Evolutionary conservation across 2,888 invertebrate species (phyloP), one percentile per base, ranked within the genome.

Genomic region (Leptarthrus brevirostris): DNA sequence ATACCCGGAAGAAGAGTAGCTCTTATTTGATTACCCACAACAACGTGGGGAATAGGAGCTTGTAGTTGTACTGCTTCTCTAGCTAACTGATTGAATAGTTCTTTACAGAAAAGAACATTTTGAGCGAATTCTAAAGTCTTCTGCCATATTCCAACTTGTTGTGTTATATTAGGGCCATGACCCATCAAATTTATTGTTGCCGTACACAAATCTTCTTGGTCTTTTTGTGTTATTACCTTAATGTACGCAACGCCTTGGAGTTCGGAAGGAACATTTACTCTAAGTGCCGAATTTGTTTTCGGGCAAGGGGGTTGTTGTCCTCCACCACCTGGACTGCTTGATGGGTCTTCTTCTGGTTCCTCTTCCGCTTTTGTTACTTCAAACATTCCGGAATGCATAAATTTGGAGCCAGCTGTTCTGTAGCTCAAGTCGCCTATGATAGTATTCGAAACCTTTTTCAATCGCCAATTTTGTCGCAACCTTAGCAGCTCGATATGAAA

Each of bases 391-490:
- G 94, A 93, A 86, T 97, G 96, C 75, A 92, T 92, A 82, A 94
- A 97, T 82, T 96, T 94, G 0, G 97, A 97, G 1, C 97, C 97
- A 76, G 97, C 97, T 81, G 97, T 96, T 76, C 96, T 89, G 82
- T 97, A 98, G 83, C 97, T 97, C 4, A 98, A 88, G 86, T 98
- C 98, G 0, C 98, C 98, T 70, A 98, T 93, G 74, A 98, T 98
- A 0, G 94, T 92, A 82, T 95, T 96, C 0, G 96, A 95, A 0
- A 96, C 95, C 87, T 97, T 97, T 82, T 97, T 96, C n/a, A 98
- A 85, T 56, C 97, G 88, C 97, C 97, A 98, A 81, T 95, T 96
- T 81, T 97, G 97, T 44, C 98, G 86, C 54, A 98, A 86, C 74
- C 95, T 88, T 24, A 97, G 83, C 72, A 98, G 85, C 81, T 98